Evolutionary conservation across 2,888 invertebrate genomes (phyloP).

Genomic region (Aporophyla nigra): DNA sequence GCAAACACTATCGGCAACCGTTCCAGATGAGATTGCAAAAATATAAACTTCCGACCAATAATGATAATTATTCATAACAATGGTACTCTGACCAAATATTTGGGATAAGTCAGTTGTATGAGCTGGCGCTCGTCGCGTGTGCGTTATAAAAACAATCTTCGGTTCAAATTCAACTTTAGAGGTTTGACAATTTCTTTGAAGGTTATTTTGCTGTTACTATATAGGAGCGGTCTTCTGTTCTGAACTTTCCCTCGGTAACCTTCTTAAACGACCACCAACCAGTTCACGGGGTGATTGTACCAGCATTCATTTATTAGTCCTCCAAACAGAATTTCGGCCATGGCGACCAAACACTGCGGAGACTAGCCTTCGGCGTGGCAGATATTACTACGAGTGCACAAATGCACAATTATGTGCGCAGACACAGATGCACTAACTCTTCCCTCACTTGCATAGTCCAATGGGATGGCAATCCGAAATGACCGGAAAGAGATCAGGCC

Average conservation of each 20-base stretch:
- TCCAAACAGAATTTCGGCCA: not conserved
- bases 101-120: not conserved
- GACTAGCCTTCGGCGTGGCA: not conserved
- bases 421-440: not conserved
- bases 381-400: not conserved
- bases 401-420: not conserved
- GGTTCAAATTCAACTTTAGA: not conserved
- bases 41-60: conserved; percentile 14
- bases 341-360: not conserved
- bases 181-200: not conserved
- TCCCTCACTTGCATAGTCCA: not conserved
- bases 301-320: not conserved
- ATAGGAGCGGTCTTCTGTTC: not conserved
- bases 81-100: conserved; percentile 42
- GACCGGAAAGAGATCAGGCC: not conserved
- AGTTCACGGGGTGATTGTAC: not conserved
- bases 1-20: not conserved
- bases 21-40: not conserved
- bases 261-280: not conserved
- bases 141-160: not conserved
- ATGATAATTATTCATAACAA: conserved; percentile 47
- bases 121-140: not conserved
- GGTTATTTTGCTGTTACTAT: not conserved
- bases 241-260: not conserved
- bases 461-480: not conserved